phyloP scores from a whole-genome alignment of 2,888 invertebrate species.

The Chelonus formosanus region DNA sequence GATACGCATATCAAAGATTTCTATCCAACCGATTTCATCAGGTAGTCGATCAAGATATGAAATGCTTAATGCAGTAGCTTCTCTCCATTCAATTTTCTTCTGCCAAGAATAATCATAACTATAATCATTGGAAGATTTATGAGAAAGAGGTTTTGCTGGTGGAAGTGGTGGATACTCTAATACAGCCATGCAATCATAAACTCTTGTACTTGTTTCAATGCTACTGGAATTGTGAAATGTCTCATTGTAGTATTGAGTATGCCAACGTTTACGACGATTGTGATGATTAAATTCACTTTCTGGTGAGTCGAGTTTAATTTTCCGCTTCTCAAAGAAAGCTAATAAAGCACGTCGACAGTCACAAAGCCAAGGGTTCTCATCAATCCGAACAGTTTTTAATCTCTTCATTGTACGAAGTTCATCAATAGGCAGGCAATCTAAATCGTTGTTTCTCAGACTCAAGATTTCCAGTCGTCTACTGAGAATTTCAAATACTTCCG shows the following conservation, averaged over 20 bases:
- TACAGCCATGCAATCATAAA: slow-evolving; percentile 48
- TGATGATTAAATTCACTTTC: slow-evolving; percentile 2
- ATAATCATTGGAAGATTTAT: background rate
- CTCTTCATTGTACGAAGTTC: slow-evolving; percentile 41
- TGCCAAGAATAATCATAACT: slow-evolving; percentile 24
- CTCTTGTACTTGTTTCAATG: background rate
- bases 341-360: slow-evolving; percentile 45
- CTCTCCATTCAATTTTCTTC: slow-evolving; percentile 40
- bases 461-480: slow-evolving; percentile 45
- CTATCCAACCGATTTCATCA: slow-evolving; percentile 50
- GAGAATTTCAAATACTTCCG: slow-evolving; percentile 44
- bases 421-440: slow-evolving; percentile 51
- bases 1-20: slow-evolving; percentile 45
- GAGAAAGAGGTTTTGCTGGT: background rate
- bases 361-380: slow-evolving; percentile 54
- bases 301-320: slow-evolving; percentile 38
- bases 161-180: slow-evolving; percentile 45
- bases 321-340: slow-evolving; percentile 40
- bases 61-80: slow-evolving; percentile 30
- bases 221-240: background rate
- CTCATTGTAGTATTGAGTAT: slow-evolving; percentile 6
- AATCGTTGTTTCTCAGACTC: slow-evolving; percentile 51
- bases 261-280: slow-evolving; percentile 19
- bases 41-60: slow-evolving; percentile 45
- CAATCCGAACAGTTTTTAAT: slow-evolving; percentile 47